Percentiles rank a stretch among this genome's conserved stretches.
phyloP scores from a whole-genome alignment of 2,888 invertebrate species.

The Theristus sp. region DNA sequence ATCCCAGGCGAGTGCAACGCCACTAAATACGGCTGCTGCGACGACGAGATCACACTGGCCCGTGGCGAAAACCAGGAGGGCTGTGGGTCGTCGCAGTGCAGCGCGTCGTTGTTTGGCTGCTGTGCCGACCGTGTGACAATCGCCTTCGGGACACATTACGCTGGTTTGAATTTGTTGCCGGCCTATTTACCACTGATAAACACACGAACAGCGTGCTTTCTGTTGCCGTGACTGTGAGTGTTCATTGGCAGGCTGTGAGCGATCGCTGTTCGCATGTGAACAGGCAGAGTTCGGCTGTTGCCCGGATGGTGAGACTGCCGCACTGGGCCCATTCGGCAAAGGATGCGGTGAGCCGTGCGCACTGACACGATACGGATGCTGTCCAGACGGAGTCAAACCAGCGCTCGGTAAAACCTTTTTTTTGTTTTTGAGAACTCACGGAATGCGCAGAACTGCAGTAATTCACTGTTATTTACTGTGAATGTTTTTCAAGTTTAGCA shows the following conservation, averaged over 20 bases:
- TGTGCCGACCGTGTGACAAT: conserved; percentile 34
- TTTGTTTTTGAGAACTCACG: background rate
- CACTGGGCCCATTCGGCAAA: conserved; percentile 60
- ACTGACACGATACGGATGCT: conserved; percentile 28
- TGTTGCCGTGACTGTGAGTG: too few species aligned
- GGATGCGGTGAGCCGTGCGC: conserved; percentile 35
- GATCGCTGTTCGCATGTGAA: conserved; percentile 30
- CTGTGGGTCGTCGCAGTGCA: conserved; percentile 46
- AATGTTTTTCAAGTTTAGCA: too few species aligned
- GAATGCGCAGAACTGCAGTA: too few species aligned
- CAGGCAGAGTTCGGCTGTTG: conserved; percentile 63
- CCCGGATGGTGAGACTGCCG: conserved; percentile 58
- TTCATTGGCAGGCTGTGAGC: conserved; percentile 20
- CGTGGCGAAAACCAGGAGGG: conserved; percentile 58
- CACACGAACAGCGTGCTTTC: too few species aligned
- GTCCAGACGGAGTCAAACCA: conserved; percentile 29
- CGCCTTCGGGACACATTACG: conserved; percentile 29
- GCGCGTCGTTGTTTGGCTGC: conserved; percentile 32
- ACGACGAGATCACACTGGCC: conserved; percentile 58
- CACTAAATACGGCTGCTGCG: conserved; percentile 62
- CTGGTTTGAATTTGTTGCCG: conserved; percentile 17
- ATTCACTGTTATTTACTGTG: too few species aligned
- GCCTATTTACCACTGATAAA: background rate
- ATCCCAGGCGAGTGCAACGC: conserved; percentile 42
- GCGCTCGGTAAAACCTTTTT: conserved; percentile 13